Evolutionary conservation across 2,113 vertebrate genomes (phyloP).

Genomic region (Promerops cafer): DNA sequence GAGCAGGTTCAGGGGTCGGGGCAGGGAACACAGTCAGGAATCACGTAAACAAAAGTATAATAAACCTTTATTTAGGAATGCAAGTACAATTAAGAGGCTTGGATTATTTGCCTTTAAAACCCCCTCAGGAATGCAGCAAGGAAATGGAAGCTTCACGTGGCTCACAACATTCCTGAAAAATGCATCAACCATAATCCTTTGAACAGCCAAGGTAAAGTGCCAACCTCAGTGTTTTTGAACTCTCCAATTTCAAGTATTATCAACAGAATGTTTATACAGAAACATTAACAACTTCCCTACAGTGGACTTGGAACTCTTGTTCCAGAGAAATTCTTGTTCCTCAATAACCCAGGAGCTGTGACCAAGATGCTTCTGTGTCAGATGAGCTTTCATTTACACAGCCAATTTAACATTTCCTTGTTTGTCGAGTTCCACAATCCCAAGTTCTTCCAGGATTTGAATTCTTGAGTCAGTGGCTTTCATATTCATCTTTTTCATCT

Average conservation of each 20-base stretch:
- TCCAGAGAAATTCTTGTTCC: neutral
- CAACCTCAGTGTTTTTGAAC: neutral
- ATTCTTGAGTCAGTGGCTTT: neutral
- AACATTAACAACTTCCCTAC: neutral
- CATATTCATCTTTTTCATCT: neutral
- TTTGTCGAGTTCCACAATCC: neutral
- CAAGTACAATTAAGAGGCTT: neutral
- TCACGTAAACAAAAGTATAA: accelerated
- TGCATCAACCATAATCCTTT: neutral
- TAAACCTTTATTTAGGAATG: conserved; percentile 48
- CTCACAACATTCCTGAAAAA: neutral
- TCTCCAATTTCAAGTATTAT: neutral
- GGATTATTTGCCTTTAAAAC: neutral
- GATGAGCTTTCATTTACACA: neutral
- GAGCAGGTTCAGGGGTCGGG: neutral
- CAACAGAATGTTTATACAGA: neutral
- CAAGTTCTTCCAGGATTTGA: neutral
- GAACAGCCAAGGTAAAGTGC: neutral
- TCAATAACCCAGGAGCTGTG: neutral
- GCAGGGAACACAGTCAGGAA: neutral
- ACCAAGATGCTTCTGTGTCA: neutral
- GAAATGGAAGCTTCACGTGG: neutral
- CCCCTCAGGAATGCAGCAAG: neutral
- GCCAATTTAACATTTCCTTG: neutral
- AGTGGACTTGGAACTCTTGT: accelerated